These are phyloP conservation scores for Leptosomus discolor DNA, from an alignment of 2,113 vertebrate species.

Conservation along the genomic window DNA sequence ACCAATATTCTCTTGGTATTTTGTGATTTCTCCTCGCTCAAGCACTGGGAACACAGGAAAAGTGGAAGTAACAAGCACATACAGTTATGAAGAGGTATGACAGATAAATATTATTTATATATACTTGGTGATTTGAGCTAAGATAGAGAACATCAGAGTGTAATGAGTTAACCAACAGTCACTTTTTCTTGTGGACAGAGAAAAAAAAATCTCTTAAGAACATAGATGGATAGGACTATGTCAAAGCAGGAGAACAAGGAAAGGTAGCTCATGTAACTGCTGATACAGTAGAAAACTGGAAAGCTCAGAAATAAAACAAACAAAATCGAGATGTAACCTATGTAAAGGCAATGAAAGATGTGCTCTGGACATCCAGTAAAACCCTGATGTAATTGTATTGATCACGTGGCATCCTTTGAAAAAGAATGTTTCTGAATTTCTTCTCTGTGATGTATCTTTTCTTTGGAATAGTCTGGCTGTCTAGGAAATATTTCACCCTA, in stretches of 20 bases:
- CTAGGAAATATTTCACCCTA: background rate
- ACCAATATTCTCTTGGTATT: background rate
- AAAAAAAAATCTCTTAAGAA: background rate
- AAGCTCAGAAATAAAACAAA: background rate
- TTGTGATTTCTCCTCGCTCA: background rate
- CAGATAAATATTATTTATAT: background rate
- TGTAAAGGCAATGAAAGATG: background rate
- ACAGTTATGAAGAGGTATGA: background rate
- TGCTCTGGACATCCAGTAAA: background rate
- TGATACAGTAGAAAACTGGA: background rate
- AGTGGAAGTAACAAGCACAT: background rate
- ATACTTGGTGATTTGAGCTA: background rate
- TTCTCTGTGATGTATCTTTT: background rate
- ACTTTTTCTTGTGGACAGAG: background rate
- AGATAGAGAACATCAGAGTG: background rate
- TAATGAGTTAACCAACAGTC: background rate
- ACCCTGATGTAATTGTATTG: background rate
- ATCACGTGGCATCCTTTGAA: background rate
- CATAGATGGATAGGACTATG: background rate
- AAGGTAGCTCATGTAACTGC: background rate
- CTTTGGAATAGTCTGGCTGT: background rate
- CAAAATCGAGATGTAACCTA: background rate
- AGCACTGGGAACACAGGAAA: background rate
- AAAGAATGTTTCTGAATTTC: background rate
- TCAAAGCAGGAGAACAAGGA: background rate